phyloP scores from a whole-genome alignment of 1,140 invertebrate genomes.

The Daktulosphaira vitifoliae region DNA sequence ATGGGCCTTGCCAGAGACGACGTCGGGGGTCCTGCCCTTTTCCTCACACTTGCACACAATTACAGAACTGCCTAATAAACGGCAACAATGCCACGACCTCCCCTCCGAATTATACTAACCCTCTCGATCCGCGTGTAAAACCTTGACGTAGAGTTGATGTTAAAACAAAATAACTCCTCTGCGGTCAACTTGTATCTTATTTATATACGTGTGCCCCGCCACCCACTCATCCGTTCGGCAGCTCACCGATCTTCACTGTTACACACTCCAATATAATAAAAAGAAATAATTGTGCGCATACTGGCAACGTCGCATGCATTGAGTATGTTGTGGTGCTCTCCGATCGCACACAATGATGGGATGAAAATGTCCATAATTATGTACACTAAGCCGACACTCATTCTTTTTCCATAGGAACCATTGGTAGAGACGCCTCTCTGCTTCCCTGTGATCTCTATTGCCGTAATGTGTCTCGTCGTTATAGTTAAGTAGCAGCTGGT shows the following conservation, averaged over 20 bases:
- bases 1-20: not conserved
- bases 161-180: too few relatives aligned
- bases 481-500: too few relatives aligned
- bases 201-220: too few relatives aligned
- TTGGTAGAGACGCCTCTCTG: too few relatives aligned
- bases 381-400: not conserved
- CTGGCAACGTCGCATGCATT: conserved; percentile 13
- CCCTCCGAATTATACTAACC: not conserved
- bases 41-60: not conserved
- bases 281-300: not conserved
- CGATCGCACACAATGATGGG: conserved; percentile 20
- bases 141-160: too few relatives aligned
- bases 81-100: conserved; percentile 23
- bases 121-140: too few relatives aligned
- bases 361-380: conserved; percentile 33
- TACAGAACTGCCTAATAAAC: not conserved
- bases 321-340: too few relatives aligned
- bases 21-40: conserved; percentile 25
- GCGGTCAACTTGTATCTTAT: too few relatives aligned
- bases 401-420: too few relatives aligned
- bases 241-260: not conserved
- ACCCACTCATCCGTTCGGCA: not conserved
- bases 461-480: too few relatives aligned
- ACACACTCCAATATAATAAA: too few relatives aligned
- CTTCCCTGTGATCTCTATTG: too few relatives aligned